Evolutionary conservation across 2,113 vertebrate species (phyloP).

Genomic region (Galbula dea): DNA sequence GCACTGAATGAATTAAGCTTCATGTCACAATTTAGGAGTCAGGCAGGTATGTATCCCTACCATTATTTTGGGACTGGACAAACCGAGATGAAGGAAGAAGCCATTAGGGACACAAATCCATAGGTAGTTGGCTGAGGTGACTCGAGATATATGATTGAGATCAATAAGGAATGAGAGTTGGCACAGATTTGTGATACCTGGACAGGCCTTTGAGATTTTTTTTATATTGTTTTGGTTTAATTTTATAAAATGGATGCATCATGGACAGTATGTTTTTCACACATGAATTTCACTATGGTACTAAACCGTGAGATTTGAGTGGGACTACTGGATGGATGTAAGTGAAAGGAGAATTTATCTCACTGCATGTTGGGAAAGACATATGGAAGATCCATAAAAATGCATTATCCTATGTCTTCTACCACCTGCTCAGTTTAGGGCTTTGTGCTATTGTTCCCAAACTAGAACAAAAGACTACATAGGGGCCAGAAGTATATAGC

Average conservation of each 20-base stretch:
- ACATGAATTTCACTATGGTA: neutral
- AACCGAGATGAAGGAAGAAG: neutral
- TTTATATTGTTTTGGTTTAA: neutral
- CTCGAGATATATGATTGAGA: neutral
- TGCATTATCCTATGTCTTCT: conserved; percentile 12
- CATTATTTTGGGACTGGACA: neutral
- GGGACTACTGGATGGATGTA: neutral
- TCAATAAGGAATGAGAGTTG: neutral
- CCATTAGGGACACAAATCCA: neutral
- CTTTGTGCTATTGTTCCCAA: neutral
- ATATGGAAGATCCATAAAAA: neutral
- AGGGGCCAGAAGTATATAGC: neutral
- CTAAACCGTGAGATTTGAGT: neutral
- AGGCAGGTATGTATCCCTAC: neutral
- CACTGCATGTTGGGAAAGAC: neutral
- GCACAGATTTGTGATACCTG: neutral
- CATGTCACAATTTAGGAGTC: neutral
- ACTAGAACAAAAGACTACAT: neutral
- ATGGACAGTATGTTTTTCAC: neutral
- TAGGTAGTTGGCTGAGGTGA: neutral
- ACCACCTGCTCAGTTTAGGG: neutral
- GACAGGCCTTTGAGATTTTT: neutral
- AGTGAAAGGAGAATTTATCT: conserved; percentile 10
- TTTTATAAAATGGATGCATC: neutral
- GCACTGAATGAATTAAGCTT: neutral